phyloP scores from a whole-genome alignment of 2,113 vertebrate genomes.

The Cairina moschata region DNA sequence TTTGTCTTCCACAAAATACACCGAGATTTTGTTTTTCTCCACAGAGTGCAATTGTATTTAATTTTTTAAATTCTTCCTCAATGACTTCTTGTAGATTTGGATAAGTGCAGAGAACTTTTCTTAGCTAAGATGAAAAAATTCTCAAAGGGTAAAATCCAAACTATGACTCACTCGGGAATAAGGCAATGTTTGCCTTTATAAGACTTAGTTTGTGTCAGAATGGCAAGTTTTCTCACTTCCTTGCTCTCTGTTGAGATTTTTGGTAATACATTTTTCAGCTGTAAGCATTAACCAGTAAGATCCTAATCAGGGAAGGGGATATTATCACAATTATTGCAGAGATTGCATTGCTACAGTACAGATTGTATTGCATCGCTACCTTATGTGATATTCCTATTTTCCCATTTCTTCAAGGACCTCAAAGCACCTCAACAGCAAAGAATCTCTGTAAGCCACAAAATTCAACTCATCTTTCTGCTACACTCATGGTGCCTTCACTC shows the following conservation, averaged over 20 bases:
- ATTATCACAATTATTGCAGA: not conserved
- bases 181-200: not conserved
- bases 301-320: not conserved
- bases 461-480: not conserved
- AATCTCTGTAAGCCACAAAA: constrained; percentile 32
- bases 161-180: not conserved
- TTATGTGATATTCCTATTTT: not conserved
- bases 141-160: not conserved
- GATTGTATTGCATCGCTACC: not conserved
- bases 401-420: not conserved
- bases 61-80: not conserved
- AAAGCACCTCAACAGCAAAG: constrained; percentile 21
- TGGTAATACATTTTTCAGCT: not conserved
- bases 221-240: not conserved
- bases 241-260: constrained; percentile 6
- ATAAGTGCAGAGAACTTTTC: not conserved
- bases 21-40: not conserved
- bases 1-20: not conserved
- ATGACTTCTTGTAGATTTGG: not conserved
- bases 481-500: not conserved
- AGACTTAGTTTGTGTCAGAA: not conserved
- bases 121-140: not conserved
- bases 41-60: not conserved
- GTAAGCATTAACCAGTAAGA: not conserved
- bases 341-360: not conserved